Evolutionary conservation across 2,888 invertebrate species (phyloP), one percentile per base, ranked within the genome.

Genomic region (Andrena minutula): DNA sequence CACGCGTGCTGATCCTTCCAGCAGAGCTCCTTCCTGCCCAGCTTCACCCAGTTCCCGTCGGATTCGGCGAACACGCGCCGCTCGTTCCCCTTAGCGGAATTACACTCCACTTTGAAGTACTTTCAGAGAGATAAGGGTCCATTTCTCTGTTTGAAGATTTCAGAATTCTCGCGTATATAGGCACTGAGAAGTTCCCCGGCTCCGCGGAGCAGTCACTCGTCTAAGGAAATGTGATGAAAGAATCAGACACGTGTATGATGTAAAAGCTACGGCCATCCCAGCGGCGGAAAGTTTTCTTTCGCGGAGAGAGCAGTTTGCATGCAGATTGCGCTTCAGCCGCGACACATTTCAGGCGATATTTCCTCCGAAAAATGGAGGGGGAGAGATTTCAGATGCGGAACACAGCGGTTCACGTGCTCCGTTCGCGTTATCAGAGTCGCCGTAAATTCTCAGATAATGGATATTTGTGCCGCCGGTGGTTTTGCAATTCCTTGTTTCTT

Each of bases 401-500:
- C 47, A 49, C 26, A 3, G 2, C 49, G 30, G 61, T 70, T 60
- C 58, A 60, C 70, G 60, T 60, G 70, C 23, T 61, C 12, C 23
- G 16, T 30, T 61, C 71, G 60, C 61, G 47, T 61, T 58, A 56
- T 74, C 64, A 30, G 6, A 10, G 26, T 41, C 41, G 23, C 53
- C 65, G 30, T 73, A 73, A 73, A 53, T 73, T 20, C 51, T 56
- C 28, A 56, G 73, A 73, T 56, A 66, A 56, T 47, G 73, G 56
- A 73, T 73, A 66, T 73, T 73, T 73, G 41, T 56, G 49, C 71
- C 49, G 26, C 23, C 61, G 0, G 10, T 49, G 47, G 30, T 61
- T 61, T 61, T 23, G 20, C 49, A 56, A 26, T 28, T 23, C 10
- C 66, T 30, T 16, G 30, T 28, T 12, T 5, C 30, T 20, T 6